Evolutionary conservation across 2,888 invertebrate genomes (phyloP).

Genomic region (Drosophila kanekoi): DNA sequence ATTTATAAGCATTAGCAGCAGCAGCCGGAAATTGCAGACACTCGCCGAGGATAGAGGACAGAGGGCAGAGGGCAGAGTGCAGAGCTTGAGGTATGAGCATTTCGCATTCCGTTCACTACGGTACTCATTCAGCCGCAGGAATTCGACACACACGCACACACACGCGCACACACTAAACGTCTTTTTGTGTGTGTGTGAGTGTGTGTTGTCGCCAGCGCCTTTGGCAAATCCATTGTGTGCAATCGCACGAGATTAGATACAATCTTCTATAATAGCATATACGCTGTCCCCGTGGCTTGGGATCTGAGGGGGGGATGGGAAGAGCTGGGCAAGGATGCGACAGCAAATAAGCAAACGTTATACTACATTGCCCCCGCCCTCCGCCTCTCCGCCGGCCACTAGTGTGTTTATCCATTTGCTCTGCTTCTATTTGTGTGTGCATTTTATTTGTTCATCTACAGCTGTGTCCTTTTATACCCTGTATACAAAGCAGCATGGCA

Average conservation of each 20-base stretch:
- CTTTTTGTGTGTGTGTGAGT: slow-evolving; percentile 12
- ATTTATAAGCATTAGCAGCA: slow-evolving; percentile 73
- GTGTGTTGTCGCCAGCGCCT: slow-evolving; percentile 55
- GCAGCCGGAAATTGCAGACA: slow-evolving; percentile 73
- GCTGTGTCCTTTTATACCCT: slow-evolving; percentile 30
- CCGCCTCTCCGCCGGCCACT: slow-evolving; percentile 8
- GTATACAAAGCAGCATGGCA: background rate
- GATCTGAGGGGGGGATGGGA: background rate
- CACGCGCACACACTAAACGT: slow-evolving; percentile 9
- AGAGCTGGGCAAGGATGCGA: slow-evolving; percentile 19
- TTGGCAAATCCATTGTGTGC: slow-evolving; percentile 79
- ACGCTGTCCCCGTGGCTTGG: slow-evolving; percentile 18
- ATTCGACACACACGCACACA: slow-evolving; percentile 38
- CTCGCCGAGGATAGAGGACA: slow-evolving; percentile 28
- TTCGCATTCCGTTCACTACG: slow-evolving; percentile 12
- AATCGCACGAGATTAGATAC: slow-evolving; percentile 79
- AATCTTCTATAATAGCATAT: slow-evolving; percentile 75
- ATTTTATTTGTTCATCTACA: slow-evolving; percentile 59
- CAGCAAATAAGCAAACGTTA: slow-evolving; percentile 52
- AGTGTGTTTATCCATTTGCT: slow-evolving; percentile 32
- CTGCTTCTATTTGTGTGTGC: slow-evolving; percentile 42
- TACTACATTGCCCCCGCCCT: slow-evolving; percentile 23
- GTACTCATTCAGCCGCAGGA: slow-evolving; percentile 41
- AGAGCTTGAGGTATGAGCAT: slow-evolving; percentile 13
- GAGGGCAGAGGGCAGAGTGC: slow-evolving; percentile 11